Conservation (phyloP, 2,888 invertebrate species). For the Metallyticus violacea region DNA sequence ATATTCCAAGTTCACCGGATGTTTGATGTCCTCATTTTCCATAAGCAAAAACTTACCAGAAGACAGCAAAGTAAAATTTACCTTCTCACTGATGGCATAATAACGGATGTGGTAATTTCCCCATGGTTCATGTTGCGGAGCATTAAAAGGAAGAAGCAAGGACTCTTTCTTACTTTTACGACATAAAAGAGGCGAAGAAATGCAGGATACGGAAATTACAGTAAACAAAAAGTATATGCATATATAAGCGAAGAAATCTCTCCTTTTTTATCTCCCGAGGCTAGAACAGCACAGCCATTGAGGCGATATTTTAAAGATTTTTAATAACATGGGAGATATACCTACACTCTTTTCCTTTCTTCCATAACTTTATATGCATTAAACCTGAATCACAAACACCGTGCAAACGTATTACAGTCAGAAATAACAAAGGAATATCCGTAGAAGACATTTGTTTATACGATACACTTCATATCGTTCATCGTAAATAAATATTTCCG, state of each 20-base stretch:
- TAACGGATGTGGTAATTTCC: background rate
- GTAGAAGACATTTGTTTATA: too few species aligned
- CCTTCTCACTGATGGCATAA: background rate
- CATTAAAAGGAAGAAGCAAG: background rate
- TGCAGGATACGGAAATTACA: background rate
- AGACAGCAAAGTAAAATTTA: background rate
- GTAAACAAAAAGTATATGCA: background rate
- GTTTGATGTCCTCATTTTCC: background rate
- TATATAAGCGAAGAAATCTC: background rate
- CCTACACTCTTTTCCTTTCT: too few species aligned
- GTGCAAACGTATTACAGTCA: too few species aligned
- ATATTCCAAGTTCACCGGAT: background rate
- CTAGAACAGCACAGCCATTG: background rate
- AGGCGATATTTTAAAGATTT: background rate
- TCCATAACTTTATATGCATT: too few species aligned
- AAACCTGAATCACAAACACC: too few species aligned
- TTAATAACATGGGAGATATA: background rate
- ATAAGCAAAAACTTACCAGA: background rate
- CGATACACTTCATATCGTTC: too few species aligned
- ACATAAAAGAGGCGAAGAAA: background rate
- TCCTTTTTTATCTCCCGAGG: background rate
- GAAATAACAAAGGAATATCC: too few species aligned
- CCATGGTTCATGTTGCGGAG: background rate
- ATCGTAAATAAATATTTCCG: too few species aligned
- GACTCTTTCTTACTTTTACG: background rate